Percentiles rank a stretch among this genome's conserved stretches.
phyloP scores from a whole-genome alignment of 2,797 vertebrate species.

The Coendou prehensilis region DNA sequence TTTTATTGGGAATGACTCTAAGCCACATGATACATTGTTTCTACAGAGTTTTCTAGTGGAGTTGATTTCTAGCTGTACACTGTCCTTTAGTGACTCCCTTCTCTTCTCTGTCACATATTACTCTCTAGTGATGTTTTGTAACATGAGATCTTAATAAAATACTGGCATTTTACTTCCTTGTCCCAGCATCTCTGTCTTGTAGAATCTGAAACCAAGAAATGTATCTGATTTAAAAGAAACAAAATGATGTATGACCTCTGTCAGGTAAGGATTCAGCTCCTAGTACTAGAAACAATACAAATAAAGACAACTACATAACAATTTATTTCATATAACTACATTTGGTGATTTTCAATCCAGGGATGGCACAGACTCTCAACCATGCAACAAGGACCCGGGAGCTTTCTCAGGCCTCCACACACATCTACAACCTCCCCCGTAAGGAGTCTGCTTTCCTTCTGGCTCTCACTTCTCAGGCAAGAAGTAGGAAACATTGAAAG shows the following conservation, averaged over 20 bases:
- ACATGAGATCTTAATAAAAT: not conserved
- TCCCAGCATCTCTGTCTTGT: not conserved
- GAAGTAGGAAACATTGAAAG: not conserved
- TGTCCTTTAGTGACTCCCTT: not conserved
- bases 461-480: not conserved
- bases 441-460: not conserved
- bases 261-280: not conserved
- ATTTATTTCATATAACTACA: not conserved
- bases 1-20: not conserved
- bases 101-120: not conserved
- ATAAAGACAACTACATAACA: not conserved
- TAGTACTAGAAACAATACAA: not conserved
- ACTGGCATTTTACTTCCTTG: not conserved
- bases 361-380: not conserved
- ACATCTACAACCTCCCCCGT: not conserved
- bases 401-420: not conserved
- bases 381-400: not conserved
- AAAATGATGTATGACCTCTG: not conserved
- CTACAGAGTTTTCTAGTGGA: not conserved
- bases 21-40: not conserved
- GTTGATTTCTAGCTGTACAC: not conserved
- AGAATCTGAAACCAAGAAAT: conserved; percentile 26
- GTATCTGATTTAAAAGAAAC: not conserved
- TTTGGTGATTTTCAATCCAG: not conserved
- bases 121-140: not conserved